Percentiles rank a stretch among this genome's conserved stretches.
Evolutionary conservation across 2,113 vertebrate species (phyloP).

Genomic region (Prionailurus viverrinus): DNA sequence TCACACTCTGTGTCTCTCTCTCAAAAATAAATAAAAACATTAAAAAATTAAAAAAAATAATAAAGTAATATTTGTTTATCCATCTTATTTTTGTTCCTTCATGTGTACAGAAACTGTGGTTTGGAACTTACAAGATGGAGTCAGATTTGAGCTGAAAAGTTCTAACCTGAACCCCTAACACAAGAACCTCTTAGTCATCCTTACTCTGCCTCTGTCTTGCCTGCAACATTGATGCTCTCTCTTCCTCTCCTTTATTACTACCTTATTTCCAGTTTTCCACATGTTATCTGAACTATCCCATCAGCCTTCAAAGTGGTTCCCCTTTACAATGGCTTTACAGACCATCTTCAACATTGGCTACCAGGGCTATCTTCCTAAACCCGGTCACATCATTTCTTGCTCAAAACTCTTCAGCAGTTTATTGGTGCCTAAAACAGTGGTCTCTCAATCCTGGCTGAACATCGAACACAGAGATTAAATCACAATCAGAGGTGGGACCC

Average conservation of each 20-base stretch:
- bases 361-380: background rate
- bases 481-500: background rate
- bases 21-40: too few species aligned
- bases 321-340: background rate
- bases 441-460: background rate
- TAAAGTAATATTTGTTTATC: background rate
- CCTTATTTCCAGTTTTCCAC: background rate
- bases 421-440: background rate
- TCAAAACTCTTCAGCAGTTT: background rate
- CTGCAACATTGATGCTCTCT: background rate
- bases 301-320: background rate
- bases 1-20: too few species aligned
- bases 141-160: slow-evolving; percentile 20
- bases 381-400: background rate
- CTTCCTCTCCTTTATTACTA: background rate
- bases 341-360: background rate
- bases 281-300: background rate
- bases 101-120: background rate
- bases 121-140: background rate
- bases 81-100: background rate
- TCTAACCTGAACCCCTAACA: background rate
- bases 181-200: background rate
- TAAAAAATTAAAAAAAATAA: too few species aligned
- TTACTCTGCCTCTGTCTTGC: background rate
- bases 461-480: background rate